Evolutionary conservation across 1,140 invertebrate genomes (phyloP), one percentile per base, ranked within the genome.

Genomic region (Schmidtea mediterranea): DNA sequence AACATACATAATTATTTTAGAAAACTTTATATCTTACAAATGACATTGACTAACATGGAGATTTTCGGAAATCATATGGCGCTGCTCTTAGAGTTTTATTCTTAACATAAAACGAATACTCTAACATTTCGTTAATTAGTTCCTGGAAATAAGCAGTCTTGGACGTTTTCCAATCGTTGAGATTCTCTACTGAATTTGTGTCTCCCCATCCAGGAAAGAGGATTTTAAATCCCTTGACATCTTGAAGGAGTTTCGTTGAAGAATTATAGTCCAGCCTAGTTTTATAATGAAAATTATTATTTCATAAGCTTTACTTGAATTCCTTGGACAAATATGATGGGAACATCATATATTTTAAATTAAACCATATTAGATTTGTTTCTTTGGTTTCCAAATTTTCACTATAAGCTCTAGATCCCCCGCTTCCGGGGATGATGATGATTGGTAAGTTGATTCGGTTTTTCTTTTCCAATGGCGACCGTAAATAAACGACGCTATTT

Each of bases 21-120:
- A n/a, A n/a, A n/a, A n/a, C n/a, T n/a, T n/a, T n/a, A n/a, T n/a
- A n/a, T n/a, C n/a, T n/a, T n/a, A n/a, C n/a, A n/a, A n/a, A n/a
- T n/a, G n/a, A n/a, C 18, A 12, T 12, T 15, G 9, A 41, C 6
- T 41, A 15, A 41, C 39, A 41, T 15, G 43, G 43, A 45, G 43
- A 82, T 73, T 75, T 81, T 55, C 87, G 71, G 61, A 90, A 94
- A 66, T 92, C 86, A 66, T 84, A 92, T 1, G 87, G 86, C 43
- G 84, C 83, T 52, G 81, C 86, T 52, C 74, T 69, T 13, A 94
- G 24, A 2, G 46, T 48, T 13, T 22, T 13, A 48, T 48, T 48
- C 15, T 23, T 48, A 37, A 37, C 36, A 32, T 36, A 48, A 24
- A 19, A 45, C 10, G 15, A 8, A 24, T 48, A 6, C 9, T 19